Conservation (phyloP, 2,113 vertebrate species). For the Columba janthina region DNA sequence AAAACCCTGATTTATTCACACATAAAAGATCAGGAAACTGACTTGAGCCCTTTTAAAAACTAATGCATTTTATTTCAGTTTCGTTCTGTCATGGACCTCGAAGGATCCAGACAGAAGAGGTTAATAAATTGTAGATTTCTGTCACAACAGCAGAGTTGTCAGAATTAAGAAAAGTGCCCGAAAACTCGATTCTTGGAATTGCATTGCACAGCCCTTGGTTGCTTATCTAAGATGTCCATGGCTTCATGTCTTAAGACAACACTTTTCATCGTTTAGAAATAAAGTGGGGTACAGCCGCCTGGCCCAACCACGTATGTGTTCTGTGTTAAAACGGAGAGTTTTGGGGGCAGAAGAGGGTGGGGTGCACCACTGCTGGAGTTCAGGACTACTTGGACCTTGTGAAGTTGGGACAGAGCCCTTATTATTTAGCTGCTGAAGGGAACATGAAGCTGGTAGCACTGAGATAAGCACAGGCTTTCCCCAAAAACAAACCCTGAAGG, state of each 20-base stretch:
- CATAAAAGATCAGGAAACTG: background rate
- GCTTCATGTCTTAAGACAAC: background rate
- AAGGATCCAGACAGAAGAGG: background rate
- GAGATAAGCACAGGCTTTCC: background rate
- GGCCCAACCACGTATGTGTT: accelerated
- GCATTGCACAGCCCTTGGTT: background rate
- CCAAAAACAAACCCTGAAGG: background rate
- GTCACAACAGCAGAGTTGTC: background rate
- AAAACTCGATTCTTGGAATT: background rate
- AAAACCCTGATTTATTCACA: background rate
- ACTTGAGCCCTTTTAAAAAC: background rate
- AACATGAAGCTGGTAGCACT: background rate
- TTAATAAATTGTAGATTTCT: background rate
- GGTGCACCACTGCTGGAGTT: background rate
- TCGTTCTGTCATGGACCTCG: background rate
- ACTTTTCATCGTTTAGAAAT: background rate
- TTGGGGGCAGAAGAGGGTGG: background rate
- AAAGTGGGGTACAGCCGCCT: background rate
- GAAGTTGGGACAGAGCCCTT: background rate
- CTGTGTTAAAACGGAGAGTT: background rate
- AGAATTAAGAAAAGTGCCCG: background rate
- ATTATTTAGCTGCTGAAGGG: background rate
- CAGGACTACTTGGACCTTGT: background rate
- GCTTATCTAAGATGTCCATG: background rate
- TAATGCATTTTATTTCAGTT: background rate